Conservation (phyloP, 2,888 invertebrate species). For the Malachius bipustulatus region DNA sequence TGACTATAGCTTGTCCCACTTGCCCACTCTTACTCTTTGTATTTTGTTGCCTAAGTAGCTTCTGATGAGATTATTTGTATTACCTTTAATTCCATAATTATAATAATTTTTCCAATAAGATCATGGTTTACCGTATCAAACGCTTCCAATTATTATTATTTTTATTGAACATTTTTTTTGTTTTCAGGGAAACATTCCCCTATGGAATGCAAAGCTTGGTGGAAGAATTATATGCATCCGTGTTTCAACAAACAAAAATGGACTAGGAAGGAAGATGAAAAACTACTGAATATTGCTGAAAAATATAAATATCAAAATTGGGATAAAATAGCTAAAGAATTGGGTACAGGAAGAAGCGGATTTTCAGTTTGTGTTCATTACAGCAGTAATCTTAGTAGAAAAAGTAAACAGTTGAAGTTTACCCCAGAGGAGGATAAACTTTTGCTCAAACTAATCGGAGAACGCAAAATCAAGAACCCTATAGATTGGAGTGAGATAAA, state of each 20-base stretch:
- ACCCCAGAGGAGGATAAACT: constrained; percentile 53
- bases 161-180: no score
- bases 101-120: no score
- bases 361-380: constrained; percentile 61
- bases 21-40: no score
- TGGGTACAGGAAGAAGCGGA: constrained; percentile 48
- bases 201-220: constrained; percentile 54
- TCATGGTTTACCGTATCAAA: no score
- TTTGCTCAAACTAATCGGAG: constrained; percentile 50
- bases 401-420: constrained; percentile 43
- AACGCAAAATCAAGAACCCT: constrained; percentile 48
- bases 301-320: constrained; percentile 48
- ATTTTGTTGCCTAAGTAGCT: no score
- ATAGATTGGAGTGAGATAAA: constrained; percentile 66
- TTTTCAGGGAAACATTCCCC: constrained; percentile 43
- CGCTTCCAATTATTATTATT: no score
- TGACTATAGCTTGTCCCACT: no score
- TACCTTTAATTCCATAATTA: no score
- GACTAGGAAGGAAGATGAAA: constrained; percentile 40
- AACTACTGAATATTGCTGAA: constrained; percentile 33
- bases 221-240: constrained; percentile 61
- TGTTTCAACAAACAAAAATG: constrained; percentile 48
- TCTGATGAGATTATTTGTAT: no score
- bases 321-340: constrained; percentile 47
- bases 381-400: constrained; percentile 39